A percentile compares a stretch with the other conserved stretches of the same genome.
Conservation (phyloP, 2,797 vertebrate genomes). For the Poecilia velifera region DNA sequence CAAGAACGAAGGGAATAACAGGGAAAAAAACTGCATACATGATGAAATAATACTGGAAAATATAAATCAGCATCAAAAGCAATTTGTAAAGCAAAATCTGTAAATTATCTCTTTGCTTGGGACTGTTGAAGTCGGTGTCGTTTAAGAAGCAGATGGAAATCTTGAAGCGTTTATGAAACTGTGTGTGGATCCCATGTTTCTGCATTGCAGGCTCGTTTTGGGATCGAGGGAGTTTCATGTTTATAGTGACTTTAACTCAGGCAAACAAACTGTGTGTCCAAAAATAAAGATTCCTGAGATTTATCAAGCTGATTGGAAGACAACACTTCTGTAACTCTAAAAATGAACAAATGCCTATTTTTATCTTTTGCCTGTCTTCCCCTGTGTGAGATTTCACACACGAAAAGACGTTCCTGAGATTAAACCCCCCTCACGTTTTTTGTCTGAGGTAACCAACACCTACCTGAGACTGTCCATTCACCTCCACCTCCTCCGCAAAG, state of each 20-base stretch:
- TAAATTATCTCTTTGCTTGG: neutral
- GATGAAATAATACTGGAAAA: conserved; percentile 3
- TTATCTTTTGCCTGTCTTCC: neutral
- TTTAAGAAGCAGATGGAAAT: neutral
- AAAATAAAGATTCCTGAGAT: neutral
- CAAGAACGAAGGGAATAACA: conserved; percentile 9
- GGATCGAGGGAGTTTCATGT: neutral
- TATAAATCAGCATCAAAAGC: neutral
- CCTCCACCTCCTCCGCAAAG: conserved; percentile 95
- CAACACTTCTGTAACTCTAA: neutral
- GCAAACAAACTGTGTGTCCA: neutral
- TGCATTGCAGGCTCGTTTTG: neutral
- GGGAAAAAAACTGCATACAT: conserved; percentile 1
- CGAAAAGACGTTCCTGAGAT: neutral
- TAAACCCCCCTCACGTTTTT: neutral
- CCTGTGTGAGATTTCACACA: neutral
- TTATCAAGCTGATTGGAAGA: neutral
- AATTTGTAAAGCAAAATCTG: neutral
- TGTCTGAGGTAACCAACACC: conserved; percentile 25
- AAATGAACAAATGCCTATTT: neutral
- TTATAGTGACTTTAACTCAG: neutral
- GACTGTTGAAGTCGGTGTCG: neutral
- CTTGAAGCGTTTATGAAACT: neutral
- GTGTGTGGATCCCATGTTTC: neutral
- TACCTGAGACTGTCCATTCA: conserved; percentile 93